Percentiles rank a stretch among this genome's conserved stretches.
phyloP scores from a whole-genome alignment of 2,113 vertebrate genomes.

The Fukomys damarensis region DNA sequence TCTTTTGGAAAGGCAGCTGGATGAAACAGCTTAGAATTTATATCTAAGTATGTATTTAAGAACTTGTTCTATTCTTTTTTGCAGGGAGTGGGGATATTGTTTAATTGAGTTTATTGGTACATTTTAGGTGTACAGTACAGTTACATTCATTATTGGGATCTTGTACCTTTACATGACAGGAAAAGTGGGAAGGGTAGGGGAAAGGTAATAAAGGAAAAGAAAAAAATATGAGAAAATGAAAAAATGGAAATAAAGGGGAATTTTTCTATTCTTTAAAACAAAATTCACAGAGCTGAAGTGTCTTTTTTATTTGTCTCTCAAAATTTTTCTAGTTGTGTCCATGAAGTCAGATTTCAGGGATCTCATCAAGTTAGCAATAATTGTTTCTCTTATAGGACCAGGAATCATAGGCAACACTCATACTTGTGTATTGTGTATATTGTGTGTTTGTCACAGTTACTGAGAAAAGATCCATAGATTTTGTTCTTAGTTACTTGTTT shows the following conservation, averaged over 20 bases:
- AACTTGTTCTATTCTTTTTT: neutral
- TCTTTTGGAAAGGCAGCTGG: neutral
- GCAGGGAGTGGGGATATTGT: neutral
- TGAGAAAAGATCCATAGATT: neutral
- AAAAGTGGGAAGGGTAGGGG: too few relatives aligned
- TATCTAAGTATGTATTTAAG: neutral
- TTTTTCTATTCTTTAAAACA: neutral
- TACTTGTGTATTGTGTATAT: too few relatives aligned
- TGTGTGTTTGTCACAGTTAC: neutral
- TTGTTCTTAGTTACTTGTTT: constrained; percentile 26
- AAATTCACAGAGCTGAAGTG: neutral
- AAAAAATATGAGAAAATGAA: too few relatives aligned
- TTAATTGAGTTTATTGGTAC: neutral
- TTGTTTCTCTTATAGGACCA: neutral
- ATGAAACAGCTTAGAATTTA: too few relatives aligned
- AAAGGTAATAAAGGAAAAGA: too few relatives aligned
- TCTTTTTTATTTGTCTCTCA: neutral
- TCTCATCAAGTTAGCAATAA: too few relatives aligned
- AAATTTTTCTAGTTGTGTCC: neutral
- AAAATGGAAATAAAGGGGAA: too few relatives aligned
- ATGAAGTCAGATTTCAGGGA: neutral
- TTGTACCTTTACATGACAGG: too few relatives aligned
- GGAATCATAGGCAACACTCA: neutral
- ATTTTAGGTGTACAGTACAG: too few relatives aligned
- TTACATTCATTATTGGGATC: too few relatives aligned